phyloP scores from a whole-genome alignment of 2,797 vertebrate species.

The Parauchenoglanis ngamensis region DNA sequence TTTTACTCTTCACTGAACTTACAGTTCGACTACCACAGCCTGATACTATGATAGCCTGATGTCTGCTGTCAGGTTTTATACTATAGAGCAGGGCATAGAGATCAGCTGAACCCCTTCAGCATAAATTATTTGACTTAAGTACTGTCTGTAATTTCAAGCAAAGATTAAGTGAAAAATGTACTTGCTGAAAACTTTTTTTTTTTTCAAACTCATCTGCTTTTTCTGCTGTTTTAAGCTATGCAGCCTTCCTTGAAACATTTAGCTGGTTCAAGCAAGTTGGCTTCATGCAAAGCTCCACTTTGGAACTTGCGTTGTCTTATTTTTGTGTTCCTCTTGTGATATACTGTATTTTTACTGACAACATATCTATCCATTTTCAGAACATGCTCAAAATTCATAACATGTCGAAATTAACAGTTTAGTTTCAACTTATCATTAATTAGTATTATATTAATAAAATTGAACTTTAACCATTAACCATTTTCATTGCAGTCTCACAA shows the following conservation, averaged over 20 bases:
- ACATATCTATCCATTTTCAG: background rate
- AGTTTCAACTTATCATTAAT: background rate
- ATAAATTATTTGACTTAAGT: background rate
- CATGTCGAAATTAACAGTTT: background rate
- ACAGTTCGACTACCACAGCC: background rate
- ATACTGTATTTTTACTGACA: background rate
- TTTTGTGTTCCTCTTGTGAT: background rate
- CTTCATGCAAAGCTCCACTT: background rate
- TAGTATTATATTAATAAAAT: background rate
- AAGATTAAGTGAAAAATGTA: background rate
- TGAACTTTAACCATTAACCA: background rate
- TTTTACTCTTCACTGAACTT: background rate
- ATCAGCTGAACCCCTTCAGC: background rate
- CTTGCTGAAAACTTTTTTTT: background rate
- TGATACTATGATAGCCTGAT: background rate
- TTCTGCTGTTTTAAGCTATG: background rate
- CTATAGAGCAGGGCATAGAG: background rate
- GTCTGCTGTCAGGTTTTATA: background rate
- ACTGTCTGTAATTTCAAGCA: background rate
- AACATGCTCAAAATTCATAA: background rate
- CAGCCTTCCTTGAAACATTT: background rate
- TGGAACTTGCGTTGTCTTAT: background rate
- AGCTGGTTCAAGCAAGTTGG: background rate
- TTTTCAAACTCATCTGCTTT: background rate
- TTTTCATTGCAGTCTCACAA: background rate